A percentile compares a stretch with the other conserved stretches of the same genome.
phyloP scores from a whole-genome alignment of 1,140 invertebrate genomes.

The Campoletis sonorensis region DNA sequence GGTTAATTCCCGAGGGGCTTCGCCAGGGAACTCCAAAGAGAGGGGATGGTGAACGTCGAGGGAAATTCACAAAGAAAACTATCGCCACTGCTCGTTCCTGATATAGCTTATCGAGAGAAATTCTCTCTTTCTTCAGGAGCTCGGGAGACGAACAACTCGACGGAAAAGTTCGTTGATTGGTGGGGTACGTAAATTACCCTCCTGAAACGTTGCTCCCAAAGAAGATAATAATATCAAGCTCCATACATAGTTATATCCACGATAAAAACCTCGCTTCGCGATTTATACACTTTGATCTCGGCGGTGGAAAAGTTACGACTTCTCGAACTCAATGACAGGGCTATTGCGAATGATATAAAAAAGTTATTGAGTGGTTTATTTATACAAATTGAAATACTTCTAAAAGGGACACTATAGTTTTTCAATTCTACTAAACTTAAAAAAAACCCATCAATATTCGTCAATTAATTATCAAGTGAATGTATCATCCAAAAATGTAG shows the following conservation, averaged over 20 bases:
- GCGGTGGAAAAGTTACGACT: too few species aligned
- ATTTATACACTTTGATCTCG: too few species aligned
- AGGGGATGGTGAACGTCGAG: conserved; percentile 31
- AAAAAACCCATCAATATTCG: too few species aligned
- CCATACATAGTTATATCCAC: not conserved
- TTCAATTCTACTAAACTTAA: too few species aligned
- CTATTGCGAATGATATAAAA: too few species aligned
- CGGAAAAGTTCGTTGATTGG: conserved; percentile 50
- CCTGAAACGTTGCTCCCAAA: not conserved
- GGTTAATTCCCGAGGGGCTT: not conserved
- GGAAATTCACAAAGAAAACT: conserved; percentile 54
- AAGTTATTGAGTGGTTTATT: too few species aligned
- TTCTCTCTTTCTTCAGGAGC: conserved; percentile 7
- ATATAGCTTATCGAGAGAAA: conserved; percentile 49
- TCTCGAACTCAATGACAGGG: too few species aligned
- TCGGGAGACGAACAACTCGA: conserved; percentile 41
- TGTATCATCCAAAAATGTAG: too few species aligned
- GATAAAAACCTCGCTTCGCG: not conserved
- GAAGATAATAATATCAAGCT: conserved; percentile 36
- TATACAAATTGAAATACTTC: too few species aligned
- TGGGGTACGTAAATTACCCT: conserved; percentile 37
- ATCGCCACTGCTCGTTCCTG: conserved; percentile 40
- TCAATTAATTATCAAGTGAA: too few species aligned
- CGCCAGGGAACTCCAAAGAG: not conserved
- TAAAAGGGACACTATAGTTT: too few species aligned